These are phyloP conservation scores for Drosophila lutescens DNA, from an alignment of 2,888 invertebrate species.

Conservation along the genomic window DNA sequence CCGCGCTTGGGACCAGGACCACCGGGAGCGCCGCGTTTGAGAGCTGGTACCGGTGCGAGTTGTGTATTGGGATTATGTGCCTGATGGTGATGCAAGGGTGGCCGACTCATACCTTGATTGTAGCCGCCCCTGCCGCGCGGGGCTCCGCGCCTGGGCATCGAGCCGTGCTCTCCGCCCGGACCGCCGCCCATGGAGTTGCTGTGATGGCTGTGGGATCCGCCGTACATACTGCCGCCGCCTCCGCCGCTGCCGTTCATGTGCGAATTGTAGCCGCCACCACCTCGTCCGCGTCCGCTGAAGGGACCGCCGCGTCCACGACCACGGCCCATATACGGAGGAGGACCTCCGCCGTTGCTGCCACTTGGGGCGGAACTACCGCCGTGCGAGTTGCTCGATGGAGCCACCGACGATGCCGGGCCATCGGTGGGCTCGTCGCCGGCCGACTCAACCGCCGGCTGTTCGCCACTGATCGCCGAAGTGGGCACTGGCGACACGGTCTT, in stretches of 20 bases:
- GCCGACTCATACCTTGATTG: constrained; percentile 81
- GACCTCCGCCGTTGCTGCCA: constrained; percentile 51
- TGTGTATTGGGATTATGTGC: constrained; percentile 83
- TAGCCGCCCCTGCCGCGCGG: constrained; percentile 83
- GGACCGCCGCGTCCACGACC: constrained; percentile 83
- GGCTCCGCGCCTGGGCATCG: constrained; percentile 81
- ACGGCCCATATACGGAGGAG: constrained; percentile 67
- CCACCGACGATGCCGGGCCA: constrained; percentile 21
- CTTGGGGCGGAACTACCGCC: constrained; percentile 47
- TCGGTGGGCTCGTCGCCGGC: constrained; percentile 54
- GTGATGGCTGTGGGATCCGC: constrained; percentile 72
- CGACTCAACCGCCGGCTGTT: constrained; percentile 17
- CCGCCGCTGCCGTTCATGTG: constrained; percentile 77
- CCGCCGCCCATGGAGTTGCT: constrained; percentile 65
- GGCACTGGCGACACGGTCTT: constrained; percentile 83
- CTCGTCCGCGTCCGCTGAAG: constrained; percentile 75
- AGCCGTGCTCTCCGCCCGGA: constrained; percentile 72
- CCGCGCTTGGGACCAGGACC: constrained; percentile 84
- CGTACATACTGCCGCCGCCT: constrained; percentile 68
- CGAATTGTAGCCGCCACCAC: constrained; percentile 81
- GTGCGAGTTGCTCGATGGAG: constrained; percentile 54
- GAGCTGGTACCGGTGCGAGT: constrained; percentile 83
- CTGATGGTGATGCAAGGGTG: constrained; percentile 80
- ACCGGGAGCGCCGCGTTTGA: constrained; percentile 83
- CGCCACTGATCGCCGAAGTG: constrained; percentile 54